Base-by-base conservation (phyloP, 2,888 invertebrate genomes). In the Rhagonycha fulva region DNA sequence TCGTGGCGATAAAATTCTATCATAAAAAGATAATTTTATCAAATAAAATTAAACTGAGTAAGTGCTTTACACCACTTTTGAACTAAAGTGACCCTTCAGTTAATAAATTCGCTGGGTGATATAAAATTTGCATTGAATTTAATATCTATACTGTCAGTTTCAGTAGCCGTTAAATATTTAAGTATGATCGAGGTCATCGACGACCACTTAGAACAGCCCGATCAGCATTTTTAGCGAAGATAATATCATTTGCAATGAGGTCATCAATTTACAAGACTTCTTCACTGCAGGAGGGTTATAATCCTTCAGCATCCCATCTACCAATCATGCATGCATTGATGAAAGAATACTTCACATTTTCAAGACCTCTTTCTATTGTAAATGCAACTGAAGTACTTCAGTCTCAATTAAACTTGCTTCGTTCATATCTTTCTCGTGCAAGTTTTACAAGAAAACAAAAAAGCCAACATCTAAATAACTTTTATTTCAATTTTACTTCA, bases 81-180 rank as follows among this genome's bases (percentile, higher is more conserved):
- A 74, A 74, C 66, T 62, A 62, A 76, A 74, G 76, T 71, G 70
- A 70, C 74, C 30, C 79, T 77, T 72, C 72, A 71, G 74, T 77
- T 79, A 77, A 79, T 79, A 79, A 77, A 77, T 77, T 79, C 78
- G 63, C 73, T 71, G 60, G 60, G 72, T 76, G 32, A 70, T 78
- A 71, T 78, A 72, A 80, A 80, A 80, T 80, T 78, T 78, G 80
- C 80, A 80, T 78, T 74, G 78, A 76, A 72, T 80, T 80, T 77
- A 77, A 78, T 80, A 78, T 79, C 75, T 75, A 77, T 75, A 77
- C 79, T 78, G 79, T 78, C 79, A 79, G 78, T 75, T 75, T 76
- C 79, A 79, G 79, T 76, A 74, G 72, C 76, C 72, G 76, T 77
- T 76, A 75, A 75, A 75, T 76, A 75, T 76, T 79, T 75, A 79